A percentile compares a stretch with the other conserved stretches of the same genome.
phyloP scores from a whole-genome alignment of 2,888 invertebrate genomes.

The Criorhina ranunculi region DNA sequence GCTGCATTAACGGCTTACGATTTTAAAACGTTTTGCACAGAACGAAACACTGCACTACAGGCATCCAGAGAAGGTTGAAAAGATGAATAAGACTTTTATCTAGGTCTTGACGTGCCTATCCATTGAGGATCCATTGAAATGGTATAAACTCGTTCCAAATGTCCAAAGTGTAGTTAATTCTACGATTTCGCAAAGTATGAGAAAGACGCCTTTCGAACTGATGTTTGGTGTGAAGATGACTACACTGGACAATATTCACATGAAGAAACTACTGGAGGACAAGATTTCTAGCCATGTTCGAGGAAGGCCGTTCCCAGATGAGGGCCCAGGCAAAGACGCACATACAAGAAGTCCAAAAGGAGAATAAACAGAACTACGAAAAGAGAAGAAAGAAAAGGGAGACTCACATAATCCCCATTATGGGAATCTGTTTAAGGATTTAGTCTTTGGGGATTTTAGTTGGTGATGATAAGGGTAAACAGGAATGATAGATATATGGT shows the following conservation, averaged over 20 bases:
- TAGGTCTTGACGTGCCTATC: too few relatives aligned
- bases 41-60: conserved; percentile 18
- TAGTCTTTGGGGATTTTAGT: conserved; percentile 50
- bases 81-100: too few relatives aligned
- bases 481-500: conserved; percentile 20
- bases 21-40: conserved; percentile 39
- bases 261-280: too few relatives aligned
- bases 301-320: conserved; percentile 15
- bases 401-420: too few relatives aligned
- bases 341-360: conserved; percentile 42
- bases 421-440: conserved; percentile 9
- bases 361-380: conserved; percentile 41
- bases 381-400: neutral
- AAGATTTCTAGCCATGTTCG: too few relatives aligned
- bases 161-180: neutral
- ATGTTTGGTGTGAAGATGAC: conserved; percentile 72
- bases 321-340: conserved; percentile 29
- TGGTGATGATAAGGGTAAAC: neutral
- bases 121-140: conserved; percentile 77
- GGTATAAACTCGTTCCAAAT: too few relatives aligned
- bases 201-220: too few relatives aligned
- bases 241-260: conserved; percentile 67
- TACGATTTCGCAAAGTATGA: conserved; percentile 17
- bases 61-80: conserved; percentile 81
- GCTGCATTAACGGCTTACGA: conserved; percentile 2